phyloP scores from a whole-genome alignment of 2,888 invertebrate species.

The Polydrusus pterygomalis region DNA sequence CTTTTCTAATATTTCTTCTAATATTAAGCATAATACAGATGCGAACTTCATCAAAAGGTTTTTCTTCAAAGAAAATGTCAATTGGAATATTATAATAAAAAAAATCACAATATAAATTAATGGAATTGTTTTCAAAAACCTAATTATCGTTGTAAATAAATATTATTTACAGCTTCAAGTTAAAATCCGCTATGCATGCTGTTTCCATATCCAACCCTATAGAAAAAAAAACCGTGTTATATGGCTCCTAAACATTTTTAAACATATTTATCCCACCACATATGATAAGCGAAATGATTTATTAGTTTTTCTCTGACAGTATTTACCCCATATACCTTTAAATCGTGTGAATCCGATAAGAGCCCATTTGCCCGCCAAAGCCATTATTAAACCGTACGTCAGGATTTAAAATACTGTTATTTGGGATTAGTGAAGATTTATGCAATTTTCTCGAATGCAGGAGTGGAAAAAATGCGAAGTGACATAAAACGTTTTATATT shows the following conservation, averaged over 20 bases:
- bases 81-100: no score
- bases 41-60: no score
- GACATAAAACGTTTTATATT: background rate
- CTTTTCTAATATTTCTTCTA: no score
- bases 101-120: no score
- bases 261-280: slow-evolving; percentile 6
- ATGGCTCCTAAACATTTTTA: slow-evolving; percentile 13
- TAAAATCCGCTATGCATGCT: no score
- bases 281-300: slow-evolving; percentile 13
- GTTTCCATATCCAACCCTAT: background rate
- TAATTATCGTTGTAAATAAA: no score
- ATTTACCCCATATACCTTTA: slow-evolving; percentile 21
- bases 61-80: no score
- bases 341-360: slow-evolving; percentile 18
- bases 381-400: slow-evolving; percentile 18
- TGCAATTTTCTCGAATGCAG: slow-evolving; percentile 15
- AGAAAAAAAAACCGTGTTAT: slow-evolving; percentile 10
- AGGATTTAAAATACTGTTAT: slow-evolving; percentile 24
- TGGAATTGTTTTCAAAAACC: no score
- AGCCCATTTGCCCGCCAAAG: slow-evolving; percentile 11
- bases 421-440: slow-evolving; percentile 10
- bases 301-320: slow-evolving; percentile 14
- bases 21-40: no score
- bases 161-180: no score
- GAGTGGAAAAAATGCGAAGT: background rate